A percentile compares a stretch with the other conserved stretches of the same genome.
Evolutionary conservation across 2,797 vertebrate genomes (phyloP).

Genomic region (Champsocephalus esox): DNA sequence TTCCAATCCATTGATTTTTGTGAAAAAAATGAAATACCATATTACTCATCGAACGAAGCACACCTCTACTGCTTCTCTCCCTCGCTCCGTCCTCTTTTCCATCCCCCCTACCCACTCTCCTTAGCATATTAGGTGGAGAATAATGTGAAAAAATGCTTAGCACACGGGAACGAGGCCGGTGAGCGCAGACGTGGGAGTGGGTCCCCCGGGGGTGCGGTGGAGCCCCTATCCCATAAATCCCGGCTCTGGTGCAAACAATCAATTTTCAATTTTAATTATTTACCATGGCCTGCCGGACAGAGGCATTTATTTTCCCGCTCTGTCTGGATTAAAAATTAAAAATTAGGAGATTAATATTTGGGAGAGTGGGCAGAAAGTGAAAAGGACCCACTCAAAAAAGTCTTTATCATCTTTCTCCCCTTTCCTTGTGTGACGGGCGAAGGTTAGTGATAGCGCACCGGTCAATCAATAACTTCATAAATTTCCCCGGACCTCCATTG

Average conservation of each 20-base stretch:
- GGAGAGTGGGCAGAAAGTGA: constrained; percentile 71
- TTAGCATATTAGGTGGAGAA: constrained; percentile 93
- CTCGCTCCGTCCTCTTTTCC: constrained; percentile 53
- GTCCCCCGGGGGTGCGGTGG: constrained; percentile 85
- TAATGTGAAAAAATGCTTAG: constrained; percentile 96
- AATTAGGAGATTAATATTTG: constrained; percentile 90
- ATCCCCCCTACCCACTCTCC: constrained; percentile 70
- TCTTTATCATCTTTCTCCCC: constrained; percentile 74
- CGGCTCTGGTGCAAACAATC: constrained; percentile 91
- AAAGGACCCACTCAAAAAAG: constrained; percentile 58
- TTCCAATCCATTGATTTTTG: constrained; percentile 91
- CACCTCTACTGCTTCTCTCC: constrained; percentile 56
- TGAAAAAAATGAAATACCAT: constrained; percentile 86
- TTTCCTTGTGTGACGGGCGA: constrained; percentile 60
- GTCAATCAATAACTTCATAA: constrained; percentile 87
- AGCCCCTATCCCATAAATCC: constrained; percentile 92
- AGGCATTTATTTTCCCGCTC: constrained; percentile 88
- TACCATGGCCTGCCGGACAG: constrained; percentile 88
- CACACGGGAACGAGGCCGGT: constrained; percentile 87
- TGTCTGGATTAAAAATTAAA: constrained; percentile 90
- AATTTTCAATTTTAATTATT: constrained; percentile 98
- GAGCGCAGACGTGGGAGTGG: constrained; percentile 85
- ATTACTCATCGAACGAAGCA: constrained; percentile 81
- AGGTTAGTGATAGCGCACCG: constrained; percentile 80
- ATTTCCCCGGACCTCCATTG: constrained; percentile 74